Conservation (phyloP, 2,113 vertebrate genomes). For the Anthoscopus minutus region DNA sequence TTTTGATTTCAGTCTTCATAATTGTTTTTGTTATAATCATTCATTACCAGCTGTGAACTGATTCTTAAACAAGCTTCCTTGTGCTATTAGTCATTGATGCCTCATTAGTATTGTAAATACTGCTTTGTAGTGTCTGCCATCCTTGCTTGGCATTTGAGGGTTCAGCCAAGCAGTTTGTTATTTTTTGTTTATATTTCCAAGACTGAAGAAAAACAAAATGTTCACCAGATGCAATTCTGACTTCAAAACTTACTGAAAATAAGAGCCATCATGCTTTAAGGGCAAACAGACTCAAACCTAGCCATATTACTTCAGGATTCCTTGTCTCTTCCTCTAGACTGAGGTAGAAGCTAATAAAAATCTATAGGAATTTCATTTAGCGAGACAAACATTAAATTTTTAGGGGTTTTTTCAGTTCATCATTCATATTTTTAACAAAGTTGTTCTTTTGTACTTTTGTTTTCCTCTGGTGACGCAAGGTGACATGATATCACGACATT, state of each 20-base stretch:
- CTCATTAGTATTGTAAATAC: constrained; percentile 43
- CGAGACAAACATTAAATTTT: background rate
- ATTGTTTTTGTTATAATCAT: background rate
- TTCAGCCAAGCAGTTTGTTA: background rate
- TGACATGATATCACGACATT: background rate
- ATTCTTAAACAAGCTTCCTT: constrained; percentile 15
- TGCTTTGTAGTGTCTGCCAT: background rate
- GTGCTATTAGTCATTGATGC: constrained; percentile 1
- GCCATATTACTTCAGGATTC: background rate
- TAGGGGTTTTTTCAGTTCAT: background rate
- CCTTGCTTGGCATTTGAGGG: background rate
- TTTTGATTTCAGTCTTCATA: background rate
- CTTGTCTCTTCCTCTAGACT: background rate
- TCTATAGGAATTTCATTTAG: background rate
- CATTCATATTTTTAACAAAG: background rate
- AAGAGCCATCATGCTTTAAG: background rate
- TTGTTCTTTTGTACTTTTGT: background rate
- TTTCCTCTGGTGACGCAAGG: background rate
- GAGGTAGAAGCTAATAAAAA: background rate
- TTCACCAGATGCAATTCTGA: background rate
- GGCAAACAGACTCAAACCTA: background rate
- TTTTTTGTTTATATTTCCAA: constrained; percentile 24
- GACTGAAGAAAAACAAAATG: background rate
- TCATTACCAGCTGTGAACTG: background rate
- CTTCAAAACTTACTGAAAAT: background rate